These are phyloP conservation scores for Caligus rogercresseyi DNA, from an alignment of 1,140 invertebrate genomes.

Conservation along the genomic window DNA sequence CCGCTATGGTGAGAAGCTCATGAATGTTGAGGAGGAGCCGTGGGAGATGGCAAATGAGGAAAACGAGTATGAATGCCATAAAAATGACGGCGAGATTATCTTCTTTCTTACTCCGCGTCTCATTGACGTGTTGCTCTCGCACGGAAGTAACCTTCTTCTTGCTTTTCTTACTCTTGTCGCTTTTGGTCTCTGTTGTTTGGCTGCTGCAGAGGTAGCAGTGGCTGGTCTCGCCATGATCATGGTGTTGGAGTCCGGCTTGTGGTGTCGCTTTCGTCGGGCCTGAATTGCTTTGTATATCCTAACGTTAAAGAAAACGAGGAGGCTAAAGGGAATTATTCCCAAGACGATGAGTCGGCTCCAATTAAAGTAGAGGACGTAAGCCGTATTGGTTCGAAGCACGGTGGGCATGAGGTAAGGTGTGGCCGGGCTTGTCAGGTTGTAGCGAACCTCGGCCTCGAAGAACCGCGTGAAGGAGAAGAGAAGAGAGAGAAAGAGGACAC, in stretches of 20 bases:
- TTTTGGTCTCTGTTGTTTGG: no score
- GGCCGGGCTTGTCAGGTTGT: neutral
- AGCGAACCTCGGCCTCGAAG: slow-evolving; percentile 1
- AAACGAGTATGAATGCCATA: slow-evolving; percentile 14
- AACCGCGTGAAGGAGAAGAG: neutral
- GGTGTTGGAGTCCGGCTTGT: neutral
- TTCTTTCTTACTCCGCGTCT: slow-evolving; percentile 11
- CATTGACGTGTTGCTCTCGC: slow-evolving; percentile 5
- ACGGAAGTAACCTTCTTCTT: neutral
- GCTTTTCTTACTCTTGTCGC: no score
- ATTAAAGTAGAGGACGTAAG: slow-evolving; percentile 11
- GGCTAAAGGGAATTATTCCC: slow-evolving; percentile 7
- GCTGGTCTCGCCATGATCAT: neutral
- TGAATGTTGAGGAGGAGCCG: slow-evolving; percentile 13
- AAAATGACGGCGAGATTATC: slow-evolving; percentile 14
- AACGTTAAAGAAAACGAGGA: slow-evolving; percentile 10
- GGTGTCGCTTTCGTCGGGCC: neutral
- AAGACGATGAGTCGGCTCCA: slow-evolving; percentile 1
- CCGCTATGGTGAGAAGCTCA: slow-evolving; percentile 10
- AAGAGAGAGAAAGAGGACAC: neutral
- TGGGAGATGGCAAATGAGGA: slow-evolving; percentile 13
- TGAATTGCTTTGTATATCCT: slow-evolving; percentile 4
- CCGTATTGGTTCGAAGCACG: neutral
- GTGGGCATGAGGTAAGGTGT: neutral
- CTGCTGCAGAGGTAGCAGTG: no score